Evolutionary conservation across 2,888 invertebrate species (phyloP), one percentile per base, ranked within the genome.

Genomic region (Allacma fusca): DNA sequence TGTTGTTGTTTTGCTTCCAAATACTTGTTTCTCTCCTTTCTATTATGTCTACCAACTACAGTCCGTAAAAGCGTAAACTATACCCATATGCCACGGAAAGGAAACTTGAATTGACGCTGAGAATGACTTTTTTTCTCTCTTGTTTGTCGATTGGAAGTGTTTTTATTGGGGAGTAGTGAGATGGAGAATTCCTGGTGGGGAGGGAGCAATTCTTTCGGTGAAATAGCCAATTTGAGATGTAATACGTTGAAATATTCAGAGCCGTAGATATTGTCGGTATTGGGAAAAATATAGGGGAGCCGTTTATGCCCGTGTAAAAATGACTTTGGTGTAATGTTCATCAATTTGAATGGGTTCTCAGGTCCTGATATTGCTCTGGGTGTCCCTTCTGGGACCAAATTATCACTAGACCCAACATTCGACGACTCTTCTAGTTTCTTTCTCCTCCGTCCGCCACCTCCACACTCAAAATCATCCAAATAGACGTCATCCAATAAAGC

Each of bases 251-350:
- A 80, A 78, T 77, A 80, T 80, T 80, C 75, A 80, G 26, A 43
- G 40, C 72, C 34, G 65, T 34, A 78, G 78, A 70, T 76, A 76
- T 78, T 78, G 72, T 72, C 50, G 72, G 76, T 75, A 76, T 78
- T 72, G 76, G 78, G 72, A 71, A 78, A 78, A 68, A 76, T 78
- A 76, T 65, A 78, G 65, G 29, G 72, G 72, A 70, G 76, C 72
- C 78, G 71, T 78, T 78, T 78, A 76, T 78, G 75, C 73, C 76
- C 57, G 76, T 57, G 79, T 78, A 78, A 80, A 80, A 80, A 78
- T 78, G 80, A 80, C 78, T 80, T 78, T 80, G 75, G 70, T 77
- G 73, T 78, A 78, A 80, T 80, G 80, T 80, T 80, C 80, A 80
- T 80, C 80, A 80, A 80, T 78, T 80, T 80, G 80, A 80, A 80